Conservation (phyloP, 1,140 invertebrate species). For the Pachyrhynchus sulphureomaculatus region DNA sequence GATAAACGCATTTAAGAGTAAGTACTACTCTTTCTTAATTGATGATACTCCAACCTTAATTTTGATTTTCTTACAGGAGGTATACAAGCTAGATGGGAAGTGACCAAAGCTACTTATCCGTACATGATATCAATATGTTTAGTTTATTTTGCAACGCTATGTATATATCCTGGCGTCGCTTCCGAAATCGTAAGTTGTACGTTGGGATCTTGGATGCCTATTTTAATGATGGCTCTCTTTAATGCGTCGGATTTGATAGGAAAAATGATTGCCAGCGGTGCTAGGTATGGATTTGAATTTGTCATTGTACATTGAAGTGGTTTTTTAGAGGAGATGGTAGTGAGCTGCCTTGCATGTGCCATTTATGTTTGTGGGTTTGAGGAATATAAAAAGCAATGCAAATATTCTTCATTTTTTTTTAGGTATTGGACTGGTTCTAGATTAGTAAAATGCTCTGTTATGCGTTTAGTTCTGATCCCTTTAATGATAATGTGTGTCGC, state of each 20-base stretch:
- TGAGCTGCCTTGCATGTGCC: too few species aligned
- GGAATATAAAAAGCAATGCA: too few species aligned
- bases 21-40: neutral
- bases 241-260: constrained; percentile 81
- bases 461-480: constrained; percentile 74
- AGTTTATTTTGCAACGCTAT: constrained; percentile 85
- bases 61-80: constrained; percentile 59
- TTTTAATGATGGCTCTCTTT: constrained; percentile 85
- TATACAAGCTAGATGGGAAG: constrained; percentile 67
- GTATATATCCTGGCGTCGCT: constrained; percentile 85
- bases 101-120: constrained; percentile 79
- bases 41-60: neutral
- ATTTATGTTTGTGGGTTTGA: too few species aligned
- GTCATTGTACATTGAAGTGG: too few species aligned
- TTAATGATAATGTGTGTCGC: constrained; percentile 77
- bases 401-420: constrained; percentile 56
- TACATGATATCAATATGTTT: constrained; percentile 86
- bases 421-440: constrained; percentile 78
- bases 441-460: constrained; percentile 57
- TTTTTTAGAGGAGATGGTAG: too few species aligned
- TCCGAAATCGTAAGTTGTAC: constrained; percentile 83
- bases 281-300: neutral
- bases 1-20: constrained; percentile 64
- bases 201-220: constrained; percentile 86
- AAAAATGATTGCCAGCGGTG: constrained; percentile 68